Conservation (phyloP, 2,888 invertebrate species). For the Allacma fusca region DNA sequence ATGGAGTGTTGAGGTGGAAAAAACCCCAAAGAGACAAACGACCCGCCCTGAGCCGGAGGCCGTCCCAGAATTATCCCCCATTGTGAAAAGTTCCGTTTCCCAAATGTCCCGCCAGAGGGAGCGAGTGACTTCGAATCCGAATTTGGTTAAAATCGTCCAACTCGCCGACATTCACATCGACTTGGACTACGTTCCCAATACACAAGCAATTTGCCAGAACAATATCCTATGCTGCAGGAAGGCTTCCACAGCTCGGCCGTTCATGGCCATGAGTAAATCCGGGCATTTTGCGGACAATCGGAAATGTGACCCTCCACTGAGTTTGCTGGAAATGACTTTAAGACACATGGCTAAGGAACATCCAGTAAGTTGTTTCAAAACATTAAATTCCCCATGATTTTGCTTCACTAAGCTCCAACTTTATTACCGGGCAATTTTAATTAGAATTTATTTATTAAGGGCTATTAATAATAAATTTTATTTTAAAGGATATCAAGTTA, state of each 20-base stretch:
- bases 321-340: constrained; percentile 74
- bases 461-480: too few relatives aligned
- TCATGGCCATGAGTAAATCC: constrained; percentile 61
- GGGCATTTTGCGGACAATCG: constrained; percentile 85
- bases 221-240: constrained; percentile 80
- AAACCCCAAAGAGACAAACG: not conserved
- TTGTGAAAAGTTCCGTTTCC: too few relatives aligned
- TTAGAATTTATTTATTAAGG: too few relatives aligned
- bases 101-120: too few relatives aligned
- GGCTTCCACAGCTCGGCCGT: constrained; percentile 67
- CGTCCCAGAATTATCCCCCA: too few relatives aligned
- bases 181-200: constrained; percentile 73
- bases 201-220: constrained; percentile 73
- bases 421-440: too few relatives aligned
- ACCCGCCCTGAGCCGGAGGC: not conserved
- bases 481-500: constrained; percentile 63
- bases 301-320: constrained; percentile 78
- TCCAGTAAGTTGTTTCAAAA: constrained; percentile 40
- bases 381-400: too few relatives aligned
- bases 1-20: constrained; percentile 38
- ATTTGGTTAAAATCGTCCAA: constrained; percentile 68
- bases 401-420: too few relatives aligned
- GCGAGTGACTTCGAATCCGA: too few relatives aligned
- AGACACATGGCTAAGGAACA: constrained; percentile 70
- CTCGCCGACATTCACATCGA: constrained; percentile 83